phyloP scores from a whole-genome alignment of 2,113 vertebrate species.

The Heteronetta atricapilla region DNA sequence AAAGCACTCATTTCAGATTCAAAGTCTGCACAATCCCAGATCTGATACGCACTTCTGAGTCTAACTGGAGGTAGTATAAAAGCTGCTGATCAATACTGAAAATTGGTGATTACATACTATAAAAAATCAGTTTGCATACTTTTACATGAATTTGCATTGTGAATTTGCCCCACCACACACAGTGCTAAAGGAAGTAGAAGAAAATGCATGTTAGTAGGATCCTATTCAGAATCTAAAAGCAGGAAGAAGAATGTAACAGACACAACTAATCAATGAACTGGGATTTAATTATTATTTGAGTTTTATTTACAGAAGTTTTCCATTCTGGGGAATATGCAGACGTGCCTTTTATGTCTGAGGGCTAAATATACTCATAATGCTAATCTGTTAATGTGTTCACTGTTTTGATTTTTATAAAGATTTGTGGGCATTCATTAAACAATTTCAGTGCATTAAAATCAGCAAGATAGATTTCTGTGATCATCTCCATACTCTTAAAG shows the following conservation, averaged over 20 bases:
- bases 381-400: not conserved
- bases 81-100: not conserved
- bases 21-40: not conserved
- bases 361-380: not conserved
- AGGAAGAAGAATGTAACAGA: not conserved
- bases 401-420: not conserved
- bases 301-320: conserved; percentile 8
- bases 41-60: not conserved
- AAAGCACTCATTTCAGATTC: not conserved
- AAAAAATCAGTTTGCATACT: not conserved
- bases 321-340: not conserved
- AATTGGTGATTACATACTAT: not conserved
- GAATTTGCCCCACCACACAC: not conserved
- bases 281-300: not conserved
- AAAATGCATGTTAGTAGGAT: not conserved
- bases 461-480: not conserved
- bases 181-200: not conserved
- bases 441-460: not conserved
- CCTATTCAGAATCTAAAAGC: not conserved
- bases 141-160: not conserved
- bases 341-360: not conserved
- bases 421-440: not conserved
- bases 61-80: not conserved
- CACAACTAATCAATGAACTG: not conserved
- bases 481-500: not conserved